These are phyloP conservation scores for Protobothrops mucrosquamatus DNA, from an alignment of 2,113 vertebrate species.

Conservation along the genomic window DNA sequence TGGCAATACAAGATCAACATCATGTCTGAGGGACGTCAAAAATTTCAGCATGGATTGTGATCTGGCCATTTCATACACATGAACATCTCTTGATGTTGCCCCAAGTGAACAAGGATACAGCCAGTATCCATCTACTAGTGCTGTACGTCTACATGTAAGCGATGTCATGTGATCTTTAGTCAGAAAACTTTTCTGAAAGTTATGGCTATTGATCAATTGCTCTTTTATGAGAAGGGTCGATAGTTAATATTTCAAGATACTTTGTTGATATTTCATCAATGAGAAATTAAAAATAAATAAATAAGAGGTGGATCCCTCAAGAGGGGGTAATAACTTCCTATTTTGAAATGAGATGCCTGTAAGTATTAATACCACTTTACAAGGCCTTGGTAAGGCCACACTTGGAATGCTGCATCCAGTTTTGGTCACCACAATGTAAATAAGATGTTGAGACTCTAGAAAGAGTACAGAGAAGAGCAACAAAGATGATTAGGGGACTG, in stretches of 20 bases:
- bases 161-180: neutral
- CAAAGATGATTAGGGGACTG: too few species aligned
- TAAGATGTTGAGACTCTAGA: too few species aligned
- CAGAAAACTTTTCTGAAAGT: neutral
- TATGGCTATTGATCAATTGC: neutral
- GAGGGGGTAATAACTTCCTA: neutral
- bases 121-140: neutral
- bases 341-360: neutral
- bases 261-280: neutral
- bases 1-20: neutral
- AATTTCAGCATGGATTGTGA: neutral
- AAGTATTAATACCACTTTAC: neutral
- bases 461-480: too few species aligned
- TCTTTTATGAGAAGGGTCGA: neutral
- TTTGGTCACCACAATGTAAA: too few species aligned
- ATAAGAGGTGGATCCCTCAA: neutral
- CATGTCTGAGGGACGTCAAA: neutral
- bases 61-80: neutral
- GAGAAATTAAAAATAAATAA: neutral
- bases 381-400: too few species aligned
- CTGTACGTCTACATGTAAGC: neutral
- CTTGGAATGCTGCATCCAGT: too few species aligned
- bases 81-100: neutral
- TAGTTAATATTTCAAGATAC: neutral
- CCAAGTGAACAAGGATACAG: neutral